A percentile compares a stretch with the other conserved stretches of the same genome.
Evolutionary conservation across 2,888 invertebrate genomes (phyloP).

Genomic region (Oxyscelio sp.): DNA sequence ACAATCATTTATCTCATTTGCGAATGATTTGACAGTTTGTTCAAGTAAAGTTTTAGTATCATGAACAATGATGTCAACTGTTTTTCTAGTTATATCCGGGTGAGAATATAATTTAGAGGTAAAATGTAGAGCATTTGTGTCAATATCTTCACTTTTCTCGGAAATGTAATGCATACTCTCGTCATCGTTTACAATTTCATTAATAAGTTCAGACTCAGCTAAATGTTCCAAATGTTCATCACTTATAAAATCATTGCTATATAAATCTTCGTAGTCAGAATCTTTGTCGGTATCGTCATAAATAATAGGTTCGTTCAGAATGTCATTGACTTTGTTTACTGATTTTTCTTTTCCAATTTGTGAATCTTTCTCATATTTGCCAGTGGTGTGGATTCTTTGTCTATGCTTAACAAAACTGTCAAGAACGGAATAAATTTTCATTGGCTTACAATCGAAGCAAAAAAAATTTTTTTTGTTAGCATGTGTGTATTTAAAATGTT

Average conservation of each 20-base stretch:
- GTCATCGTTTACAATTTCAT: not conserved
- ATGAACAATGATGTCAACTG: not conserved
- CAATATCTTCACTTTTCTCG: not conserved
- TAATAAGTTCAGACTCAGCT: too few relatives aligned
- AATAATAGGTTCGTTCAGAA: too few relatives aligned
- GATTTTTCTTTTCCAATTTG: not conserved
- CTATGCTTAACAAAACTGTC: constrained; percentile 15
- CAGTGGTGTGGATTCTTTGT: not conserved
- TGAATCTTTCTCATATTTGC: not conserved
- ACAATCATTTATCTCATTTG: not conserved
- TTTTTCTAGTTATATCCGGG: not conserved
- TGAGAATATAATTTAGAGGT: not conserved
- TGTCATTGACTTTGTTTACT: too few relatives aligned
- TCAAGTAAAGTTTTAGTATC: not conserved
- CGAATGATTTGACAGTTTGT: not conserved
- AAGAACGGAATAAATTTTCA: not conserved
- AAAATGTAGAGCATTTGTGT: not conserved
- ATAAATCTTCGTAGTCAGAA: too few relatives aligned
- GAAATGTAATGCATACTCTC: not conserved
- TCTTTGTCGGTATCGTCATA: too few relatives aligned
- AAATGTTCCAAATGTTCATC: too few relatives aligned
- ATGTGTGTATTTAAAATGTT: constrained; percentile 4
- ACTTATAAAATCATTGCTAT: too few relatives aligned
- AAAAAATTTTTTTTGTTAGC: not conserved
- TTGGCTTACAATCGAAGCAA: constrained; percentile 6